Percentiles rank a stretch among this genome's conserved stretches.
Conservation (phyloP, 2,888 invertebrate species). For the Platerodrilus igneus region DNA sequence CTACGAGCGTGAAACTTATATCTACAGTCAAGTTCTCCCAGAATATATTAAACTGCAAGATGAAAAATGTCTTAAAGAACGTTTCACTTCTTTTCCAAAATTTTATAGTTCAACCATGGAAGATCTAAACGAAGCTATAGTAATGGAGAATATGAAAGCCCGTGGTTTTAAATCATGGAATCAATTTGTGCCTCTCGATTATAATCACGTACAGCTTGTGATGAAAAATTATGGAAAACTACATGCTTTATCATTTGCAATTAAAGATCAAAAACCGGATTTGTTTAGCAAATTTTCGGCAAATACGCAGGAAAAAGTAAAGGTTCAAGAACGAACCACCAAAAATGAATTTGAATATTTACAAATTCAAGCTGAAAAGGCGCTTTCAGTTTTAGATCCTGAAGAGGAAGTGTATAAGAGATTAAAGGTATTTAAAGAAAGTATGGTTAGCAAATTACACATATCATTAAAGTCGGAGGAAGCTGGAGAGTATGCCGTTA, state of each 20-base stretch:
- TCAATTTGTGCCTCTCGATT: not conserved
- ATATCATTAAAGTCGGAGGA: not conserved
- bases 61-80: slow-evolving; percentile 18
- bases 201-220: not conserved
- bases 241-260: slow-evolving; percentile 2
- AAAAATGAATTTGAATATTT: no score
- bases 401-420: slow-evolving; percentile 15
- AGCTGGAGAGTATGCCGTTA: slow-evolving; percentile 9
- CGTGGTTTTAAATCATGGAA: slow-evolving; percentile 14
- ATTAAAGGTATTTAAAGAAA: slow-evolving; percentile 17
- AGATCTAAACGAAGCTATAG: slow-evolving; percentile 25
- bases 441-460: slow-evolving; percentile 5
- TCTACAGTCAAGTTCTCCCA: slow-evolving; percentile 32
- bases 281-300: not conserved
- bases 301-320: not conserved
- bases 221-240: not conserved
- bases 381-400: slow-evolving; percentile 13
- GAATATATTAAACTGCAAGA: slow-evolving; percentile 27
- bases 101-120: slow-evolving; percentile 17
- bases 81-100: slow-evolving; percentile 19
- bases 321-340: no score
- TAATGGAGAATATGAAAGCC: slow-evolving; percentile 30
- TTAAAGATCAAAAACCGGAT: not conserved
- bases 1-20: slow-evolving; percentile 31
- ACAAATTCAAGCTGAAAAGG: not conserved